These are phyloP conservation scores for Dermatemys mawii DNA, from an alignment of 2,113 vertebrate genomes.

Conservation along the genomic window DNA sequence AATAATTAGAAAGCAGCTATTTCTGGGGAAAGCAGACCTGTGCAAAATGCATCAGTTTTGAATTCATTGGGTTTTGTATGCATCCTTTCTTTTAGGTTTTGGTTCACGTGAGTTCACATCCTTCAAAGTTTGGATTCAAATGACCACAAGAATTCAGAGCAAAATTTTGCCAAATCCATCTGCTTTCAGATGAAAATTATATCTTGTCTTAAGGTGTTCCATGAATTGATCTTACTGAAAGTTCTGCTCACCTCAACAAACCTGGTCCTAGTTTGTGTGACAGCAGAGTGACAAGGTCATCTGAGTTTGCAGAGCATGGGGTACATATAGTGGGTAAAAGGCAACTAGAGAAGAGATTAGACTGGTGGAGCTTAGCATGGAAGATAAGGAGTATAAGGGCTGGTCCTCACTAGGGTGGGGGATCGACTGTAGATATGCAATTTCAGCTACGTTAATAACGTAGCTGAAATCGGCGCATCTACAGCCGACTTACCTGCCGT, in stretches of 20 bases:
- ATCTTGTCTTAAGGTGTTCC: neutral
- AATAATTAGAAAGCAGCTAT: neutral
- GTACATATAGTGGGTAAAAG: neutral
- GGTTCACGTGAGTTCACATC: constrained; percentile 30
- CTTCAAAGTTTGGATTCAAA: neutral
- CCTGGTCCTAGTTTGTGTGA: constrained; percentile 57
- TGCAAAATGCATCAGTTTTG: neutral
- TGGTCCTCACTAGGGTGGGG: too few relatives aligned
- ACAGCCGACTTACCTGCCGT: too few relatives aligned
- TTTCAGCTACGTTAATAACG: too few relatives aligned
- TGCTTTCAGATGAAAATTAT: constrained; percentile 47
- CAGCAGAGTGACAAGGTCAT: constrained; percentile 20
- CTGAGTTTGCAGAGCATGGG: neutral
- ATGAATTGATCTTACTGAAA: constrained; percentile 5
- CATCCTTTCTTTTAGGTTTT: constrained; percentile 39
- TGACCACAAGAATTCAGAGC: neutral
- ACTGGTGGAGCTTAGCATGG: neutral
- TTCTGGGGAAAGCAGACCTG: neutral
- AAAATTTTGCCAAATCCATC: neutral
- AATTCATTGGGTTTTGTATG: neutral
- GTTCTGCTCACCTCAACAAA: constrained; percentile 57
- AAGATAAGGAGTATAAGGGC: constrained; percentile 60
- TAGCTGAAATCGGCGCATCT: too few relatives aligned
- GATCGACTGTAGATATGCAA: too few relatives aligned
- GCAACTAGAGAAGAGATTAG: neutral